A percentile compares a stretch with the other conserved stretches of the same genome.
Conservation (phyloP, 2,797 vertebrate species). For the Hemitrygon akajei region DNA sequence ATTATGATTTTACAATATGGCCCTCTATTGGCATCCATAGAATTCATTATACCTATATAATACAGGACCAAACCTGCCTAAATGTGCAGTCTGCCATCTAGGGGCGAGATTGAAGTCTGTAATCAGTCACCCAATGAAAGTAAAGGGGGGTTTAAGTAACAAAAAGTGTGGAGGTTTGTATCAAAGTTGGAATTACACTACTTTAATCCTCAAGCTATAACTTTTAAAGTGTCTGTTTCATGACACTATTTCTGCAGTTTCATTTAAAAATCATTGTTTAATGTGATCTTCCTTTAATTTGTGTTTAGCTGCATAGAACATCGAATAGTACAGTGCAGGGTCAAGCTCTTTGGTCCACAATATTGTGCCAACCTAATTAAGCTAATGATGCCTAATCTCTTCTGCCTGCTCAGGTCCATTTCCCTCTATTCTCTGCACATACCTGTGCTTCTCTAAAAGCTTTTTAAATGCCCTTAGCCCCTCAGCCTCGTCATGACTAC, state of each 20-base stretch:
- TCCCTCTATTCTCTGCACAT: no score
- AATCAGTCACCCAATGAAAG: neutral
- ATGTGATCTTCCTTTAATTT: no score
- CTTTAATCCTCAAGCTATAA: neutral
- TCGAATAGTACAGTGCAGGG: no score
- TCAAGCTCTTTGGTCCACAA: no score
- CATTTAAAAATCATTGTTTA: no score
- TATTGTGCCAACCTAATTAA: no score
- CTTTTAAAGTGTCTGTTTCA: neutral
- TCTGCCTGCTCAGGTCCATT: no score
- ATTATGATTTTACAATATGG: neutral
- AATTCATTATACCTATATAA: neutral
- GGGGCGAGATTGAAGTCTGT: neutral
- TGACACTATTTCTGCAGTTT: neutral
- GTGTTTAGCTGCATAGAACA: no score
- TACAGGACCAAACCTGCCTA: neutral
- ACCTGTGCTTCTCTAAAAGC: no score
- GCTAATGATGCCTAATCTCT: no score
- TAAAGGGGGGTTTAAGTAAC: neutral
- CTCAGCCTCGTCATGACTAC: no score
- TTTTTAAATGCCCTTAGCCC: no score
- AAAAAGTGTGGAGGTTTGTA: neutral
- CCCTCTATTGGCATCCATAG: neutral
- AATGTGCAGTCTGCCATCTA: neutral
- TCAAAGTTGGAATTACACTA: neutral